Base-by-base conservation (phyloP, 2,888 invertebrate species). In the Teinopalpus imperialis region DNA sequence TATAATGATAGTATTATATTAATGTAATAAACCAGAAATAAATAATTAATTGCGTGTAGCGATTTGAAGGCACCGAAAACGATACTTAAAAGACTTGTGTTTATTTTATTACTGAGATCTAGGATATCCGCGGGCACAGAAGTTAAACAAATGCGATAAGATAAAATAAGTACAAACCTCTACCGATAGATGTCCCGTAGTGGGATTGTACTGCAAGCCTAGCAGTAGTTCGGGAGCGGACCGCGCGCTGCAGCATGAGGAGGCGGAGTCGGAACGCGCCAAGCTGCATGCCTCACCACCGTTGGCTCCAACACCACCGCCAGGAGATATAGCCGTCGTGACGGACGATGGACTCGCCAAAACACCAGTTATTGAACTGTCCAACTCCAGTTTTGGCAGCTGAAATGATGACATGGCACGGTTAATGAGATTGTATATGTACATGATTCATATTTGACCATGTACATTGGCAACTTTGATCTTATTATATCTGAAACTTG, bases 181-280 rank as follows among this genome's bases (percentile, higher is more conserved):
- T 6, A 97, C 96, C 39, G 95, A 94, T n/a, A 98, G 90, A 62
- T 97, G 92, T 14, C 98, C 98, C 1, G 98, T 98, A 21, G 95
- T 96, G 14, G 97, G 95, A 72, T 96, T 98, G 72, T 98, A 98
- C 61, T 96, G 94, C 56, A 98, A 90, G 0, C 98, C 98, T 13
- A 98, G 90, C 43, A 98, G 91, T 79, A 98, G 95, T 30, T 98
- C 97, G 35, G 97, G 95, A 13, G 97, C 97, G 5, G 97, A 97
- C 56, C 95, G 93, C 62, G 94, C 93, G 57, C 98, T 98, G 80
- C 97, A 97, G 59, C 97, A 97, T 0, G 97, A 98, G 18, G 97
- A 97, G 3, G 97, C 96, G 57, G 97, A 97, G 81, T 98, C 98
- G 53, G 97, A 98, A 45, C 97, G 90, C 9, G 97, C 95, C 64